These are phyloP conservation scores for Sakesphorus luctuosus DNA, from an alignment of 2,113 vertebrate genomes.

Conservation along the genomic window DNA sequence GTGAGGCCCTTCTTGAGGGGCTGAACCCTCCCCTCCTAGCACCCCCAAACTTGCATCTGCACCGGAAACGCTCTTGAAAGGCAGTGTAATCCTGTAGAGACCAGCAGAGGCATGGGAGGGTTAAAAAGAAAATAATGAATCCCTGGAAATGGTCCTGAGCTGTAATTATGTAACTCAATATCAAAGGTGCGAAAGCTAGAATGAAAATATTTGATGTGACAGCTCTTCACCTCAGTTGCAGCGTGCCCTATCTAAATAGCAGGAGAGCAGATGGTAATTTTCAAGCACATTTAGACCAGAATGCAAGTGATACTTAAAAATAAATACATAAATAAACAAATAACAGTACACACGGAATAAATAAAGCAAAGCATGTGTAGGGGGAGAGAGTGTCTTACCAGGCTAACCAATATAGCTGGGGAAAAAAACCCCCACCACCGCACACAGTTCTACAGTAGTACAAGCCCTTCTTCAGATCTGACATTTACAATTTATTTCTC, in stretches of 20 bases:
- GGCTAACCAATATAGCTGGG: not conserved
- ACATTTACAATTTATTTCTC: slow-evolving; percentile 44
- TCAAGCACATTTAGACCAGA: slow-evolving; percentile 67
- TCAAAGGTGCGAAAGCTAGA: slow-evolving; percentile 70
- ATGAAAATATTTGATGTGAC: slow-evolving; percentile 75
- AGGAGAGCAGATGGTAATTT: slow-evolving; percentile 77
- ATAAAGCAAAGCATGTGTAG: slow-evolving; percentile 13
- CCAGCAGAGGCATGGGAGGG: not conserved
- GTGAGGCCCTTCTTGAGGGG: not conserved
- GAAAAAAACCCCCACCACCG: not conserved
- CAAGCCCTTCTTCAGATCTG: not conserved
- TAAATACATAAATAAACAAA: slow-evolving; percentile 70
- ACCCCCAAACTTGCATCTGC: not conserved
- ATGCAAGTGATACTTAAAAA: slow-evolving; percentile 69
- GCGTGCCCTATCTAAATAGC: slow-evolving; percentile 71
- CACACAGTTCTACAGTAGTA: not conserved
- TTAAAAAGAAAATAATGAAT: slow-evolving; percentile 44
- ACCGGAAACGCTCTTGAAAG: not conserved
- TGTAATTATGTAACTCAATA: slow-evolving; percentile 52
- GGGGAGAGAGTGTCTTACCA: not conserved
- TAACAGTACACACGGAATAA: slow-evolving; percentile 60
- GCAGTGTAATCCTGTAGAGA: not conserved
- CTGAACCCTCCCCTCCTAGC: not conserved
- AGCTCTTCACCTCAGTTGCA: slow-evolving; percentile 75
- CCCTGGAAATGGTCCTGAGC: slow-evolving; percentile 23